Conservation (phyloP, 1,140 invertebrate genomes). For the Pogonomyrmex barbatus region DNA sequence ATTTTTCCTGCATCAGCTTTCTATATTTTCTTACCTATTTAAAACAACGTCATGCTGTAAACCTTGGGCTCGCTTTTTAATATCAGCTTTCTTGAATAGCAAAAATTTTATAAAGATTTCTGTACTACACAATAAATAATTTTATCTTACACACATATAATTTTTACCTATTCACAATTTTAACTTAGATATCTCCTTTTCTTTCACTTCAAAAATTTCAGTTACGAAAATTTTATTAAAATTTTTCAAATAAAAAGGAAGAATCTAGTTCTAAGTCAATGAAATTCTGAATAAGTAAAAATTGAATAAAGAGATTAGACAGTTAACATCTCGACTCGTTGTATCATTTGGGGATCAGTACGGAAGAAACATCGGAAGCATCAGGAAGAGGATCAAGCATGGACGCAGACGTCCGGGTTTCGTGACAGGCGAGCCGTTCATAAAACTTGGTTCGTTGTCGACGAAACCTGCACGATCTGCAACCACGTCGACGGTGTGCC, state of each 20-base stretch:
- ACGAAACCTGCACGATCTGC: conserved; percentile 95
- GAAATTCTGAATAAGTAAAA: not conserved
- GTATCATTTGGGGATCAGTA: not conserved
- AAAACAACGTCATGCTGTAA: conserved; percentile 30
- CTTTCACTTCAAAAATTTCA: too few relatives aligned
- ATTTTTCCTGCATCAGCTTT: conserved; percentile 7
- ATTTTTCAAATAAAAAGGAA: not conserved
- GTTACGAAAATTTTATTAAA: not conserved
- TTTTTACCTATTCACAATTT: too few relatives aligned
- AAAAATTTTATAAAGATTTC: not conserved
- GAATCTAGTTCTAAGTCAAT: not conserved
- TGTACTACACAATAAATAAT: not conserved
- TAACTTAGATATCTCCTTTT: too few relatives aligned
- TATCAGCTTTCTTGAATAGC: not conserved
- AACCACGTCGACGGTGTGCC: conserved; percentile 80
- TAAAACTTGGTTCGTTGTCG: conserved; percentile 93
- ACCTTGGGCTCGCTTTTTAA: conserved; percentile 14
- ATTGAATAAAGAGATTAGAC: not conserved
- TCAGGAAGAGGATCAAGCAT: conserved; percentile 65
- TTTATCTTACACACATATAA: not conserved
- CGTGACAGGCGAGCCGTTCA: conserved; percentile 91
- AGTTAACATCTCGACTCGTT: not conserved
- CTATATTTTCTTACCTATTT: conserved; percentile 30
- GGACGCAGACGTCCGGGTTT: conserved; percentile 90
- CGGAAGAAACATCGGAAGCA: conserved; percentile 33